Base-by-base conservation (phyloP, 2,797 vertebrate species). In the Acipenser transmontanus region DNA sequence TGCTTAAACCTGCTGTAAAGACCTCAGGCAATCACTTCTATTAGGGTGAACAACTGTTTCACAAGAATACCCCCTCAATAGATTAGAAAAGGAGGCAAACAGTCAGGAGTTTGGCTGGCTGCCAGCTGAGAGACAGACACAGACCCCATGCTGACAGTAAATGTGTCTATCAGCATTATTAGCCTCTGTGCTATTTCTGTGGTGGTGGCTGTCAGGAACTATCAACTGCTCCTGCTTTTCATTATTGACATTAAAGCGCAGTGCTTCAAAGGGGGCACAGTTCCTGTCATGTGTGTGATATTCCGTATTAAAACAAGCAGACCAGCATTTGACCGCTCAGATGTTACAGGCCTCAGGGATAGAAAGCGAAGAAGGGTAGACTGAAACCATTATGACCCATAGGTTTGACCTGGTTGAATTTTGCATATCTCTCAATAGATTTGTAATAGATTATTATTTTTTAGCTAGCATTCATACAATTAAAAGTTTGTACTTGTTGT, bases 121-220 rank as follows among this genome's bases (percentile, higher is more conserved):
- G 34, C 34, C 34, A 34, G 34, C 34, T 34, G 34, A 34, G 34
- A 34, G 12, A n/a, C 9, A 10, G 54, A 6, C 54, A 14, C 1
- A 8, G 8, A 12, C 50, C 50, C 12, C 10, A 1, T 47, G 20
- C 50, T 47, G 50, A 12, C 10, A 49, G 48, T 66, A 47, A 57
- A 66, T 50, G 62, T 64, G 49, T 20, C 34, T 62, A 49, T 62
- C 48, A 50, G 48, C 8, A n/a, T 47, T 47, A 52, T 34, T 34
- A 65, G 50, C 9, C 50, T 5, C 10, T 3, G 14, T 20, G 49
- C 1, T 12, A 34, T 65, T 65, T 49, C 6, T 64, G 62, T 7
- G 10, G 11, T 2, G 50, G 62, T 64, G 48, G 34, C 51, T 56
- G 10, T 59, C 47, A 49, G 34, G 54, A n/a, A 56, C 51, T 65